Percentiles rank a stretch among this genome's conserved stretches.
Evolutionary conservation across 1,140 invertebrate species (phyloP).

Genomic region (Tetranychus urticae): DNA sequence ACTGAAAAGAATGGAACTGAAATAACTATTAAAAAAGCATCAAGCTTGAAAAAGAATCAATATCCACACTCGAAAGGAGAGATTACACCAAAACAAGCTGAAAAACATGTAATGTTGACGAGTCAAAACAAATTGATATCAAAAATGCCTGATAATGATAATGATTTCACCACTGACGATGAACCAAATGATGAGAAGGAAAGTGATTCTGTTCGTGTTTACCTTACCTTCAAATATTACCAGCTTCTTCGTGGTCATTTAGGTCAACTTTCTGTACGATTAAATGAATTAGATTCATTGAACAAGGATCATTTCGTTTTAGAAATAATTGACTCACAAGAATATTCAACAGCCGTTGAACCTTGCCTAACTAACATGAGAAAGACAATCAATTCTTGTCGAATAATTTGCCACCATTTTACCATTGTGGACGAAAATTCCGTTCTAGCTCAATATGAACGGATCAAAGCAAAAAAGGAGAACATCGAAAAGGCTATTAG

Average conservation of each 20-base stretch:
- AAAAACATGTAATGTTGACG: too few species aligned
- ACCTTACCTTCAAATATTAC: neutral
- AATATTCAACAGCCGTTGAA: neutral
- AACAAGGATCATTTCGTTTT: neutral
- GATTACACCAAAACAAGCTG: too few species aligned
- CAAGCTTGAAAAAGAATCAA: too few species aligned
- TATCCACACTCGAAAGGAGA: too few species aligned
- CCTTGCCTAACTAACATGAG: neutral
- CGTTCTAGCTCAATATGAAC: neutral
- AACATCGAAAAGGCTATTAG: neutral
- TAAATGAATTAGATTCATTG: neutral
- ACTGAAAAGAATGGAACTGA: too few species aligned
- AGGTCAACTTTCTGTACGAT: neutral
- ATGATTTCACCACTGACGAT: too few species aligned
- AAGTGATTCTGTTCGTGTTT: neutral
- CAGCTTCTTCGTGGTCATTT: neutral
- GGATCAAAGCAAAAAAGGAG: neutral
- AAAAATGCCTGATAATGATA: too few species aligned
- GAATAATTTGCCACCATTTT: neutral
- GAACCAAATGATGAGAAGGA: too few species aligned
- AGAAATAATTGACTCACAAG: neutral
- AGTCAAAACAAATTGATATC: too few species aligned
- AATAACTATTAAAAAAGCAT: too few species aligned
- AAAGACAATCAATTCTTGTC: neutral
- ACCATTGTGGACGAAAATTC: neutral